Conservation (phyloP, 2,888 invertebrate genomes). For the Harmothoe impar region DNA sequence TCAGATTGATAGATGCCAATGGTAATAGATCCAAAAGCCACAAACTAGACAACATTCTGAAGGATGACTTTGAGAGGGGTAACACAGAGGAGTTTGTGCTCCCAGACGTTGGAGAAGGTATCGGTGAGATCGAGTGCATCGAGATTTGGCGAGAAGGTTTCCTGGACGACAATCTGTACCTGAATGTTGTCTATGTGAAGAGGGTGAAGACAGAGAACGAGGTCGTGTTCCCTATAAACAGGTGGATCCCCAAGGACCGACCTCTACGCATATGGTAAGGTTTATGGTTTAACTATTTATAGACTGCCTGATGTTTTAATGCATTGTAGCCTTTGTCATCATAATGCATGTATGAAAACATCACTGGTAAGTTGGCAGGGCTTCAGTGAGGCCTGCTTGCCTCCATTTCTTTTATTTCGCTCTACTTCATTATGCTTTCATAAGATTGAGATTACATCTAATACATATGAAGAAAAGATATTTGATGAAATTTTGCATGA, state of each 20-base stretch:
- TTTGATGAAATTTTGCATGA: too few relatives aligned
- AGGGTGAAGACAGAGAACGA: neutral
- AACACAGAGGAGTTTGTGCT: slow-evolving; percentile 31
- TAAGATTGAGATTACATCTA: too few relatives aligned
- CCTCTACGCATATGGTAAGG: too few relatives aligned
- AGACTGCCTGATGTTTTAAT: too few relatives aligned
- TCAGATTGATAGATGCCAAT: neutral
- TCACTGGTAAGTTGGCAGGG: too few relatives aligned
- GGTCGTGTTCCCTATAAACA: neutral
- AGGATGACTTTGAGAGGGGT: slow-evolving; percentile 48
- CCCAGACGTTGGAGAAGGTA: neutral
- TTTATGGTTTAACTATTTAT: too few relatives aligned
- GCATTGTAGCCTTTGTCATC: too few relatives aligned
- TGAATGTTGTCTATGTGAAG: neutral
- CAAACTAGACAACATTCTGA: slow-evolving; percentile 48
- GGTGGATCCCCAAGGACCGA: slow-evolving; percentile 16
- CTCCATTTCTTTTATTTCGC: too few relatives aligned
- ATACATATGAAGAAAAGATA: too few relatives aligned
- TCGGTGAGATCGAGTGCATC: neutral
- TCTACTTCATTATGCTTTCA: too few relatives aligned
- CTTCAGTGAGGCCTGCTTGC: too few relatives aligned
- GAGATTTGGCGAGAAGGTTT: slow-evolving; percentile 33
- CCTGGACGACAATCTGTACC: slow-evolving; percentile 11
- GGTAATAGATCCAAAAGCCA: neutral
- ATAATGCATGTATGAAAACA: too few relatives aligned